These are phyloP conservation scores for Campaea margaritaria DNA, from an alignment of 2,888 invertebrate species.

Conservation along the genomic window DNA sequence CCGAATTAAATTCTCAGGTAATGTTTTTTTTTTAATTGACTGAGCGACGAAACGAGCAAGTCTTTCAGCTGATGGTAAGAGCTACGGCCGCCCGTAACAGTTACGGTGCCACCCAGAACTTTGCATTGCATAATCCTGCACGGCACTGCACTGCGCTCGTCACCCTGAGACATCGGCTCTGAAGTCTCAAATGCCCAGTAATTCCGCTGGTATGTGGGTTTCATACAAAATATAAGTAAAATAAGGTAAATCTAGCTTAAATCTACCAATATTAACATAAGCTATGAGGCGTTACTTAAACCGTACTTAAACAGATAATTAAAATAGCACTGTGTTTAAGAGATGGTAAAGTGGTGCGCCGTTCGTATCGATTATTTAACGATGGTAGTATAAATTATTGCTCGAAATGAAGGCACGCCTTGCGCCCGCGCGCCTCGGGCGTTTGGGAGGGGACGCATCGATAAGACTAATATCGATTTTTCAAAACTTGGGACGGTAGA, in stretches of 20 bases:
- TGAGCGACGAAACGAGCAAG: too few species aligned
- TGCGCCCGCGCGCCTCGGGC: conserved; percentile 62
- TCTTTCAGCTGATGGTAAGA: too few species aligned
- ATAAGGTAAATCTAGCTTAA: neutral
- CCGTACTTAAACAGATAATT: conserved; percentile 58
- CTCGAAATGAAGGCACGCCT: conserved; percentile 77
- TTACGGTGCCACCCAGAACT: too few species aligned
- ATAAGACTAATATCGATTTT: conserved; percentile 34
- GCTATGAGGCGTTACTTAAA: conserved; percentile 28
- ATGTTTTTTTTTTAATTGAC: too few species aligned
- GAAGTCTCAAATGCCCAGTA: too few species aligned
- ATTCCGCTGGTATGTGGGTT: too few species aligned
- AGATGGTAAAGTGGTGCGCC: conserved; percentile 64
- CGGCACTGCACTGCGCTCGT: too few species aligned
- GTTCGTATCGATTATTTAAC: conserved; percentile 73
- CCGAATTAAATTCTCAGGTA: too few species aligned
- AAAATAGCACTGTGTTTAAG: conserved; percentile 64
- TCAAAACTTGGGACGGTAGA: neutral
- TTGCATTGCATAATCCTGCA: too few species aligned
- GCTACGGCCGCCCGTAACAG: too few species aligned
- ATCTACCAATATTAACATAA: neutral
- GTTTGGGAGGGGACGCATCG: conserved; percentile 50
- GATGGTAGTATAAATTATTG: conserved; percentile 79
- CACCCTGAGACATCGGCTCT: too few species aligned
- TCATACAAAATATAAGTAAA: too few species aligned